Evolutionary conservation across 92 coral and sea anemone species (phyloP).

Genomic region (Umimayanthus chanpuru): DNA sequence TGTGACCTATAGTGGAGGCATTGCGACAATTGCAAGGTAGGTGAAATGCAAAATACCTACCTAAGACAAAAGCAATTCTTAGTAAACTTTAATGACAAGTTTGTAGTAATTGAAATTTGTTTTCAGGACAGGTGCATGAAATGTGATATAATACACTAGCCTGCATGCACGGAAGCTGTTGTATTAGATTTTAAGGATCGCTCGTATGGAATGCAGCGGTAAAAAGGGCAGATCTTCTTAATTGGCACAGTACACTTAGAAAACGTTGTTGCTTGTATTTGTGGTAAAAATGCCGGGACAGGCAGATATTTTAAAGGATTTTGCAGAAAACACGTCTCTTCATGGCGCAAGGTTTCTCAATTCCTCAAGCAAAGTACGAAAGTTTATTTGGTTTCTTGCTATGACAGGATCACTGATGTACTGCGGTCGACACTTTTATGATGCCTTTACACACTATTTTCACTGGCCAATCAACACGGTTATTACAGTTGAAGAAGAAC

Average conservation of each 20-base stretch:
- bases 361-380: constrained; percentile 11
- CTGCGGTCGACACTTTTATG: not conserved
- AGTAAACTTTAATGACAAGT: not conserved
- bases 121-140: not conserved
- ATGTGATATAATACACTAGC: not conserved
- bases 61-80: not conserved
- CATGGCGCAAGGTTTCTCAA: constrained; percentile 21
- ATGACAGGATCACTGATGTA: constrained; percentile 2
- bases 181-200: not conserved
- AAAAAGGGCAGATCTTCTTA: not conserved
- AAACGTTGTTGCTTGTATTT: not conserved
- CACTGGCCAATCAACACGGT: constrained; percentile 23
- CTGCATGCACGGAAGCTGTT: not conserved
- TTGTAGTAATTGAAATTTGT: not conserved
- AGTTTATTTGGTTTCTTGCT: not conserved
- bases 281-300: not conserved
- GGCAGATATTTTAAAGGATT: constrained; percentile 3
- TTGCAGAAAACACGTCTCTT: constrained; percentile 31
- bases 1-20: not conserved
- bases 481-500: not conserved
- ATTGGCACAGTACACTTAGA: too few species aligned
- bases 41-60: not conserved
- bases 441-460: not conserved
- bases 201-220: not conserved
- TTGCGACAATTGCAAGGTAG: not conserved